phyloP scores from a whole-genome alignment of 2,113 vertebrate species.

The Phocoena sinus region DNA sequence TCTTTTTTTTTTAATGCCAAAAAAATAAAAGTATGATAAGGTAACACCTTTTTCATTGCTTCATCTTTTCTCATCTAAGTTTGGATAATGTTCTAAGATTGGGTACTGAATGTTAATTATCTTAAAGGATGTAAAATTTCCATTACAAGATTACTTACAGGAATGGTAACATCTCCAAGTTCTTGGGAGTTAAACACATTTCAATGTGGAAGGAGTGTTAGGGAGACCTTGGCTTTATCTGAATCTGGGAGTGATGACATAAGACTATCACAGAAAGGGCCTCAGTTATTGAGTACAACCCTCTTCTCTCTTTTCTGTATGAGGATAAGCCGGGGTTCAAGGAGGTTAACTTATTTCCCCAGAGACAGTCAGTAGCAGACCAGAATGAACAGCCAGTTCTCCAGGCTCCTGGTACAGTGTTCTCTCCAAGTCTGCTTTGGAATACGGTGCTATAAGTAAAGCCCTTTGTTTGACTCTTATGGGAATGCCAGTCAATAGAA shows the following conservation, averaged over 20 bases:
- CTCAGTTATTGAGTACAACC: background rate
- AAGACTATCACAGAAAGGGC: background rate
- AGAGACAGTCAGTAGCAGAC: background rate
- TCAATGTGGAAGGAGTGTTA: background rate
- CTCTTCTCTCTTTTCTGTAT: background rate
- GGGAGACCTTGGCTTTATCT: background rate
- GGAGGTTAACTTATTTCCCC: background rate
- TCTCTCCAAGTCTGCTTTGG: background rate
- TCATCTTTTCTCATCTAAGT: slow-evolving; percentile 42
- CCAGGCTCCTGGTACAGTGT: too few species aligned
- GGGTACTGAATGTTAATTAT: slow-evolving; percentile 49
- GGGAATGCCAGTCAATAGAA: background rate
- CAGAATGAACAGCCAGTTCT: background rate
- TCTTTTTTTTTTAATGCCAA: slow-evolving; percentile 10
- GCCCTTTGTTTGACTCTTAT: background rate
- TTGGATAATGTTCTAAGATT: slow-evolving; percentile 45
- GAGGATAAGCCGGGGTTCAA: background rate
- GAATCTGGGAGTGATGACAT: background rate
- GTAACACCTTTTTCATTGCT: slow-evolving; percentile 9
- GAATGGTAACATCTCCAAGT: slow-evolving; percentile 27
- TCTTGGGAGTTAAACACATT: background rate
- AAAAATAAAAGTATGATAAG: background rate
- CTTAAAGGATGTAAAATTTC: slow-evolving; percentile 40
- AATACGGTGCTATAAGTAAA: background rate
- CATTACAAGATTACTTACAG: background rate